Conservation (phyloP, 2,888 invertebrate genomes). For the Eretmocerus hayati region DNA sequence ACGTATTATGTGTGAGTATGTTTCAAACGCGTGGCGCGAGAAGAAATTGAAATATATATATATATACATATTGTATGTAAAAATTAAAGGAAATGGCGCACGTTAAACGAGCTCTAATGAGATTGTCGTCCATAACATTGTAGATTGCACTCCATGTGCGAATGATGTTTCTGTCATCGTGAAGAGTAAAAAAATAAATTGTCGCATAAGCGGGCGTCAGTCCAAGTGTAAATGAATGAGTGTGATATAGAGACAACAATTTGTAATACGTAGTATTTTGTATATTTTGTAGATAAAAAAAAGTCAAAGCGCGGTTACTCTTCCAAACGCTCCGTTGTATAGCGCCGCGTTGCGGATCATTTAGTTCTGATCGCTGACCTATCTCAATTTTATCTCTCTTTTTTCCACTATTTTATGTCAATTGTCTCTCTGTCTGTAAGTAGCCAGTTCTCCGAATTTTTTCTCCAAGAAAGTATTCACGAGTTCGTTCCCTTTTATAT, state of each 20-base stretch:
- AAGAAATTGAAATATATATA: conserved; percentile 2
- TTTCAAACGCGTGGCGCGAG: no score
- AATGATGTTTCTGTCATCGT: conserved; percentile 13
- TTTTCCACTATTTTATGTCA: background rate
- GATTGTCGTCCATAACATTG: conserved; percentile 16
- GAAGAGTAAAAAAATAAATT: conserved; percentile 11
- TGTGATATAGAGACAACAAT: conserved; percentile 13
- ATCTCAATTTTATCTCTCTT: conserved; percentile 2
- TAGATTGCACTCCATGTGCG: no score
- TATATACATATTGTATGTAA: conserved; percentile 11
- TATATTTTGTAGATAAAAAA: conserved; percentile 42
- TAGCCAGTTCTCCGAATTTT: no score
- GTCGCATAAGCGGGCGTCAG: conserved; percentile 9
- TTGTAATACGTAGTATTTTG: conserved; percentile 29
- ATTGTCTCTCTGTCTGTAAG: no score
- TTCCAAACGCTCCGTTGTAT: conserved; percentile 19
- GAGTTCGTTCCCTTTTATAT: no score
- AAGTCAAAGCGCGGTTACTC: conserved; percentile 27
- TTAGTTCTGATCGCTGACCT: conserved; percentile 8
- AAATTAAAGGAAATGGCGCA: no score
- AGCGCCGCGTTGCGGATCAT: conserved; percentile 15
- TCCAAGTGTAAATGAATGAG: conserved; percentile 9
- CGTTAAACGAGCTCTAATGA: conserved; percentile 16
- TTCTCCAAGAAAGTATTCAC: conserved; percentile 4
- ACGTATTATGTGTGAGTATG: no score